Evolutionary conservation across 2,113 vertebrate species (phyloP), one percentile per base, ranked within the genome.

Genomic region (Erythrocebus patas): DNA sequence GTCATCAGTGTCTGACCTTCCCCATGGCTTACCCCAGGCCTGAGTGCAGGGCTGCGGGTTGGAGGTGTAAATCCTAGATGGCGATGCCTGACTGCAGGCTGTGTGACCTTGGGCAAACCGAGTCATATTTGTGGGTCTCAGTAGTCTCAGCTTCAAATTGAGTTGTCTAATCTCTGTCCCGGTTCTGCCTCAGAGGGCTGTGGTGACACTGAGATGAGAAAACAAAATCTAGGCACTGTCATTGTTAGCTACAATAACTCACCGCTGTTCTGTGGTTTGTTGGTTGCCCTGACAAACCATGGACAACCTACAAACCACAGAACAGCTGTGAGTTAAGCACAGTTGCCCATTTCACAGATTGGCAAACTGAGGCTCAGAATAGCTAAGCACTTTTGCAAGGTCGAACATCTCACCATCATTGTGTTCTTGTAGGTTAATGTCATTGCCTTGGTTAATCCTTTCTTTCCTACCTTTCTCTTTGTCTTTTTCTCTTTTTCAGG

Each of bases 371-470:
- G 89, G 83, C 76, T n/a, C 83, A 50, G 48, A 27, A 50, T 8
- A 70, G 68, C 68, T 43, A 35, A 50, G 68, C 48, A 14, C 11
- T 0, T 66, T 27, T 0, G 14, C 23, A 23, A 18, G 76, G 40
- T 0, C 2, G 1, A 30, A 4, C 0, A 70, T n/a, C 76, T 22
- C 1, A 40, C 12, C 16, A 7, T 59, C 17, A 8, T 0, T 0
- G 2, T 13, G 40, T 23, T 12, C 35, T 38, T n/a, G 4, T 12
- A 27, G 66, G 82, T 75, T n/a, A 16, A 3, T 0, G 30, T 14
- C 86, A 30, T 8, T 23, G 35, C 16, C n/a, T 35, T 17, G 0
- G 17, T 11, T 40, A 3, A 3, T 35, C 57, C 64, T 52, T 40
- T 25, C 73, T 64, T 17, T 55, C 73, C 82, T 3, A 4, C 10